Evolutionary conservation across 2,888 invertebrate species (phyloP).

Genomic region (Lasius platythorax): DNA sequence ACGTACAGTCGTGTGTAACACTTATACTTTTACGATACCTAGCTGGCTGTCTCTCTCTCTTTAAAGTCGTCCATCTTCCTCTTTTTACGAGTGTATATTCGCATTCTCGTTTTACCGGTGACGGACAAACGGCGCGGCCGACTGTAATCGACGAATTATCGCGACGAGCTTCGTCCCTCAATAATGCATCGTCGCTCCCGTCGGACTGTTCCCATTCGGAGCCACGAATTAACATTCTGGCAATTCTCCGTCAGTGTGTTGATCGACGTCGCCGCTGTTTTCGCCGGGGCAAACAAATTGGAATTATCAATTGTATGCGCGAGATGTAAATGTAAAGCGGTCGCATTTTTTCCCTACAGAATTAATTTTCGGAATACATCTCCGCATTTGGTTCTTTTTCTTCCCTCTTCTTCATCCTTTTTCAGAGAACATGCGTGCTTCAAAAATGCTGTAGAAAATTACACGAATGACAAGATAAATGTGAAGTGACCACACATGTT

Average conservation of each 20-base stretch:
- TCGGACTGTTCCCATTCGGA: slow-evolving; percentile 6
- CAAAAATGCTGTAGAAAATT: slow-evolving; percentile 46
- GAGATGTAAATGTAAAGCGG: slow-evolving; percentile 37
- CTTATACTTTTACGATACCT: slow-evolving; percentile 22
- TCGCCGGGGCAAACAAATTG: slow-evolving; percentile 11
- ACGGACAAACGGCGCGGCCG: not conserved
- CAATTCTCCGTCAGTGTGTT: slow-evolving; percentile 48
- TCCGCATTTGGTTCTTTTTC: slow-evolving; percentile 35
- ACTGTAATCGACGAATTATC: slow-evolving; percentile 47
- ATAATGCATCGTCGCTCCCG: slow-evolving; percentile 34
- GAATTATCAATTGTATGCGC: slow-evolving; percentile 15
- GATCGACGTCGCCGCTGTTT: slow-evolving; percentile 50
- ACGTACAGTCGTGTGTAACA: not conserved
- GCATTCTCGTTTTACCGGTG: slow-evolving; percentile 25
- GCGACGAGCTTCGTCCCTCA: slow-evolving; percentile 37
- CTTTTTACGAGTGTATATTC: slow-evolving; percentile 15
- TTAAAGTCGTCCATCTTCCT: slow-evolving; percentile 6
- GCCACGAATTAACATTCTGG: slow-evolving; percentile 46
- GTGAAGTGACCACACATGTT: not conserved
- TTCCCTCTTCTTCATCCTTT: slow-evolving; percentile 8
- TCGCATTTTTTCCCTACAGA: slow-evolving; percentile 34
- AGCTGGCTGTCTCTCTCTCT: not conserved
- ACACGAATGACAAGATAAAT: slow-evolving; percentile 43
- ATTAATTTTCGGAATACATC: slow-evolving; percentile 42
- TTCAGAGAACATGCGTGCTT: slow-evolving; percentile 24